A percentile compares a stretch with the other conserved stretches of the same genome.
phyloP scores from a whole-genome alignment of 2,888 invertebrate species.

The Caenorhabditis becei region DNA sequence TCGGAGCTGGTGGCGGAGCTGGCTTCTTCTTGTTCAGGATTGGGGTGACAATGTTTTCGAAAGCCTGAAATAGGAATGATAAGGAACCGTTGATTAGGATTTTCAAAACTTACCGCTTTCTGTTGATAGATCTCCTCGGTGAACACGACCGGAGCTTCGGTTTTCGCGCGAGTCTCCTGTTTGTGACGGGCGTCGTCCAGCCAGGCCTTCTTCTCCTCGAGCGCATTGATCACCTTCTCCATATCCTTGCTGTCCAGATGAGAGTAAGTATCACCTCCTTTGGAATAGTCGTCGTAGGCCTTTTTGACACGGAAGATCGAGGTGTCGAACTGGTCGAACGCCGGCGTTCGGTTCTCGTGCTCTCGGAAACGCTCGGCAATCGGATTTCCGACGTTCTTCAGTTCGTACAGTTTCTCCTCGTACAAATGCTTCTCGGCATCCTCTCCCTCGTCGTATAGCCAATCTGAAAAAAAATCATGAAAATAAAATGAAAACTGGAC shows the following conservation, averaged over 20 bases:
- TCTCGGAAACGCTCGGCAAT: constrained; percentile 90
- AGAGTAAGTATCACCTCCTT: constrained; percentile 83
- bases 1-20: constrained; percentile 83
- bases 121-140: constrained; percentile 88
- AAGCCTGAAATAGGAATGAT: constrained; percentile 82
- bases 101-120: constrained; percentile 85
- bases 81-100: background rate
- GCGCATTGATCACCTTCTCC: constrained; percentile 87
- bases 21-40: constrained; percentile 94
- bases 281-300: constrained; percentile 83
- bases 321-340: constrained; percentile 89
- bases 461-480: constrained; percentile 84
- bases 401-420: constrained; percentile 84
- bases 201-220: constrained; percentile 89
- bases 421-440: constrained; percentile 89
- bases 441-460: constrained; percentile 98
- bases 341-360: constrained; percentile 88
- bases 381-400: constrained; percentile 90
- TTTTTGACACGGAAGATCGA: constrained; percentile 90
- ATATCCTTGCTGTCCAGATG: constrained; percentile 87
- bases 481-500: background rate
- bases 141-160: constrained; percentile 75
- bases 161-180: constrained; percentile 82
- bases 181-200: constrained; percentile 88
- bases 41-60: constrained; percentile 85